Evolutionary conservation across 2,888 invertebrate species (phyloP).

Genomic region (Eupithecia subumbrata): DNA sequence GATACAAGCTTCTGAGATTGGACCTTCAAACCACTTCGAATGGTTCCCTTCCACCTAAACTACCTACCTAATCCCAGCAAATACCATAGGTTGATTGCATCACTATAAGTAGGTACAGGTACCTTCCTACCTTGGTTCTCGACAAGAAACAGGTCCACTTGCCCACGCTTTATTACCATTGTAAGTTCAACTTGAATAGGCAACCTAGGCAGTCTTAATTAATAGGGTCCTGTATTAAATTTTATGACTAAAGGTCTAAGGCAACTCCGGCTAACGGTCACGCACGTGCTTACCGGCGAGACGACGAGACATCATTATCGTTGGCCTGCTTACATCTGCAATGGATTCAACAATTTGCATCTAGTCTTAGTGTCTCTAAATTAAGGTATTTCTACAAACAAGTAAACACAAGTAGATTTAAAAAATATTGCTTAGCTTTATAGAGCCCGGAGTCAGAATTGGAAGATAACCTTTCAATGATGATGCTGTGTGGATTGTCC

Average conservation of each 20-base stretch:
- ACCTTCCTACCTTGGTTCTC: too few species aligned
- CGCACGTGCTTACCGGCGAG: neutral
- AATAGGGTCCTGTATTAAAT: slow-evolving; percentile 5
- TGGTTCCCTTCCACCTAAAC: neutral
- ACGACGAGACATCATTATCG: neutral
- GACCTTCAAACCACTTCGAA: neutral
- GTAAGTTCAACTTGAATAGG: slow-evolving; percentile 15
- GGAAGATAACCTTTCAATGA: neutral
- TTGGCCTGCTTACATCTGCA: neutral
- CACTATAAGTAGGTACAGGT: neutral
- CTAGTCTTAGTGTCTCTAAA: neutral
- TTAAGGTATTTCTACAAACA: neutral
- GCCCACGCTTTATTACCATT: slow-evolving; percentile 37
- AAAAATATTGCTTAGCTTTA: neutral
- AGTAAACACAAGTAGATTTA: neutral
- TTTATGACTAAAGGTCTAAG: neutral
- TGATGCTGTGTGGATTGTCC: too few species aligned
- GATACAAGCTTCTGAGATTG: neutral
- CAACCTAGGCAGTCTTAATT: slow-evolving; percentile 9
- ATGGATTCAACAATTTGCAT: neutral
- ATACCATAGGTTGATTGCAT: slow-evolving; percentile 1
- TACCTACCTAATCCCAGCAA: neutral
- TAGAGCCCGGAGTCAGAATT: neutral
- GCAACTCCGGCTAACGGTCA: slow-evolving; percentile 1
- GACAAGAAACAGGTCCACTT: slow-evolving; percentile 13